These are phyloP conservation scores for Taeniopygia guttata DNA, from an alignment of 2,797 vertebrate genomes.

Conservation along the genomic window DNA sequence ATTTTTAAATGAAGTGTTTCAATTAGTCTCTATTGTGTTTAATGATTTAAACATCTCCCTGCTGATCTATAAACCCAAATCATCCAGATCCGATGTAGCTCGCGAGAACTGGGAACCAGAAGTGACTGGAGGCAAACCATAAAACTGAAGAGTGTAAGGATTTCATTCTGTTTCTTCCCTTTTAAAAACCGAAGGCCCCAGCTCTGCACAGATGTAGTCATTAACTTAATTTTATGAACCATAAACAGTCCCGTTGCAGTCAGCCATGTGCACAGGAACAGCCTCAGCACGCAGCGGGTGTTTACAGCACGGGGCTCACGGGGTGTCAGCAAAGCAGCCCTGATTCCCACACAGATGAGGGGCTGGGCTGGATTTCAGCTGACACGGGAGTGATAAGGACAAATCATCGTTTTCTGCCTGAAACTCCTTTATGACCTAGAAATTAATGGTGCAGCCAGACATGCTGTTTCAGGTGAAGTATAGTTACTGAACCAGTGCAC, in stretches of 20 bases:
- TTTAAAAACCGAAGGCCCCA: background rate
- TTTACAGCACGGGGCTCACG: background rate
- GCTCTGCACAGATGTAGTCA: background rate
- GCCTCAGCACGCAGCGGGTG: background rate
- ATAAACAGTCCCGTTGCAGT: background rate
- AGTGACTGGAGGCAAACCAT: background rate
- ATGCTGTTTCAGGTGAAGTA: background rate
- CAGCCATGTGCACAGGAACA: accelerated
- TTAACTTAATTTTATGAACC: conserved; percentile 30
- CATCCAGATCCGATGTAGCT: background rate
- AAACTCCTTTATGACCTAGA: accelerated
- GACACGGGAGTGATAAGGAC: background rate
- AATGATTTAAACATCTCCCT: conserved; percentile 20
- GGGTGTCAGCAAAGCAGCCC: background rate
- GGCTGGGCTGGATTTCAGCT: background rate
- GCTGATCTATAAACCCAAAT: conserved; percentile 1
- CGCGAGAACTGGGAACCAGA: background rate
- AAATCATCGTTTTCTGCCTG: background rate
- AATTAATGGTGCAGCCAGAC: too few relatives aligned
- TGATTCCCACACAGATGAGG: too few relatives aligned
- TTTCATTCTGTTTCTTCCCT: background rate
- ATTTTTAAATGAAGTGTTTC: background rate
- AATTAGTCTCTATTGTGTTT: background rate
- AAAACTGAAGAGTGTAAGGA: background rate
- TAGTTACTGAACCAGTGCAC: accelerated